Evolutionary conservation across 2,113 vertebrate species (phyloP).

Genomic region (Prionailurus viverrinus): DNA sequence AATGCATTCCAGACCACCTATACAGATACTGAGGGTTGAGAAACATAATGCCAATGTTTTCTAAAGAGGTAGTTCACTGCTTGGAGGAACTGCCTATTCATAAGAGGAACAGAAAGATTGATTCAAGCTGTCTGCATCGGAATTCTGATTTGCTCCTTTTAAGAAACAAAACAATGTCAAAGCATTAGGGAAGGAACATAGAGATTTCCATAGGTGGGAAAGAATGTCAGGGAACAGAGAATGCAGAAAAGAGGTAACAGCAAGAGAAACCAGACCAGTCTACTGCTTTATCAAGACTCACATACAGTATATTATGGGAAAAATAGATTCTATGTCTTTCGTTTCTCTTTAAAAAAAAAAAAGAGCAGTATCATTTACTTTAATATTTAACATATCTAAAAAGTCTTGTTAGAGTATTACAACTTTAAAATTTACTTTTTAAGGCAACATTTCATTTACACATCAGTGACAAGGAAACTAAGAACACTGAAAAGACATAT

Average conservation of each 20-base stretch:
- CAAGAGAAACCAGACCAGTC: not conserved
- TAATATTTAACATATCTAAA: not conserved
- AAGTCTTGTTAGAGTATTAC: not conserved
- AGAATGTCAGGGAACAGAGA: not conserved
- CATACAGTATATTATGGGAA: not conserved
- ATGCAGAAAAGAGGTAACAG: conserved; percentile 38
- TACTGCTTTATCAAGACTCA: conserved; percentile 1
- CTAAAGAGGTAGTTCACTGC: conserved; percentile 11
- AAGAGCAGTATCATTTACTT: not conserved
- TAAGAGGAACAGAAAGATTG: not conserved
- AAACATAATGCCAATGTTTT: conserved; percentile 46
- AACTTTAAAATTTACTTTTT: conserved; percentile 39
- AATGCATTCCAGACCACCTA: not conserved
- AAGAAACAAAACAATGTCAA: conserved; percentile 1
- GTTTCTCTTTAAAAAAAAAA: not conserved
- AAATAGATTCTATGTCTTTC: not conserved
- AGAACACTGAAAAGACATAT: not conserved
- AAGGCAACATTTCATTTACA: not conserved
- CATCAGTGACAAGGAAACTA: not conserved
- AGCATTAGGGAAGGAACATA: not conserved
- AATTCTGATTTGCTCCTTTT: conserved; percentile 23
- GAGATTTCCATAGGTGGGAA: not conserved
- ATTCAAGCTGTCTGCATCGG: not conserved
- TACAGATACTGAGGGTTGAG: not conserved
- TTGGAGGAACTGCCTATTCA: conserved; percentile 16